Base-by-base conservation (phyloP, 2,113 vertebrate genomes). In the Nerophis ophidion region DNA sequence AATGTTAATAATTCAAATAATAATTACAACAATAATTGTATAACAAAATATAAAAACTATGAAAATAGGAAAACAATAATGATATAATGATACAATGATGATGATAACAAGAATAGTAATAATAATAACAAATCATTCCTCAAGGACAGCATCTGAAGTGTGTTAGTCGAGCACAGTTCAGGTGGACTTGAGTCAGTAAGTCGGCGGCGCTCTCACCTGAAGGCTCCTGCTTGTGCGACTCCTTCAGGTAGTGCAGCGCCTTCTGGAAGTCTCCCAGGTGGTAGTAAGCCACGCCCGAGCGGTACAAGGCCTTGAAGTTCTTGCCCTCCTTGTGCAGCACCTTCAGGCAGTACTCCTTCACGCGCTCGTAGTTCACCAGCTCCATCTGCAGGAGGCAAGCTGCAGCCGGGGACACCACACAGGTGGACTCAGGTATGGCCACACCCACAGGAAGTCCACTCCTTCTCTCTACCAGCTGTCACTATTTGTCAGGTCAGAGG, bases 321-420 rank as follows among this genome's bases (percentile, higher is more conserved):
- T 98, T 95, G 0, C 95, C 94, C 70, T 98, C 96, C 70, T 97
- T 98, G 85, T 93, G 92, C 16, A 99, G 91, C 57, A 99, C 97
- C 86, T 98, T 98, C 80, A 99, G 92, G 65, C 97, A 99, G 74
- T 98, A 98, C 56, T 99, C 97, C 82, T 98, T 98, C 74, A 99
- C 97, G 5, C 96, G 88, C 60, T 99, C 97, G 0, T 99, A 99
- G 86, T 99, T 98, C 67, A 99, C 97, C 85, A 99, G 88, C 89
- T 99, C 97, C 10, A 97, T 97, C 87, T 99, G 97, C 76, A 99
- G 89, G 60, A 99, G 91, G 81, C 97, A 99, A 33, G 95, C 97
- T 99, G 98, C 4, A 10, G 60, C 26, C 1, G 9, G 26, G 14
- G 8, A 26, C 26, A 26, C 4, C 3, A 26, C 26, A 26, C 26